Percentiles rank a stretch among this genome's conserved stretches.
Conservation (phyloP, 2,113 vertebrate species). For the Burhinus oedicnemus region DNA sequence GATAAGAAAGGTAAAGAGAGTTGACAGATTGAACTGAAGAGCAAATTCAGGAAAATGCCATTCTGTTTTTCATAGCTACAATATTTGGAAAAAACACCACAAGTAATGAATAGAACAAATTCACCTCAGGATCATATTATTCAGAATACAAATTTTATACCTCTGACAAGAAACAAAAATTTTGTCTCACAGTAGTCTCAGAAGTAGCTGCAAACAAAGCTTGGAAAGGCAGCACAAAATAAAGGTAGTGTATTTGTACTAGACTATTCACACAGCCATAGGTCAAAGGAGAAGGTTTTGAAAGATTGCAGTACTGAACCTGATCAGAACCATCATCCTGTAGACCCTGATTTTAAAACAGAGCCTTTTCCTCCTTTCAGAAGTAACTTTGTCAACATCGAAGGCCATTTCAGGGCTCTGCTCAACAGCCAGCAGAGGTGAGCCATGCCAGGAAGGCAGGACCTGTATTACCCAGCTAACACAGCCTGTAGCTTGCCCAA, state of each 20-base stretch:
- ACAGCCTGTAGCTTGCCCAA: neutral
- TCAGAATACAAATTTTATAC: neutral
- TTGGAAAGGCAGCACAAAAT: neutral
- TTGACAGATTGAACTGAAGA: neutral
- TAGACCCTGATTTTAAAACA: accelerated
- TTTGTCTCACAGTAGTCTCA: neutral
- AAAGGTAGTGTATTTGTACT: accelerated
- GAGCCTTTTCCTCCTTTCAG: neutral
- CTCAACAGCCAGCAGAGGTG: neutral
- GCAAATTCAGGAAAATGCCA: neutral
- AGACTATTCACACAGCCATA: neutral
- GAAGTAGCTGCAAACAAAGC: neutral
- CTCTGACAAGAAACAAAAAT: neutral
- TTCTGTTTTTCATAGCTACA: neutral
- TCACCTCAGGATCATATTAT: neutral
- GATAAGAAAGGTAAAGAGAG: neutral
- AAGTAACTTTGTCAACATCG: neutral
- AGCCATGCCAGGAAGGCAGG: neutral
- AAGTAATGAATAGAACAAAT: neutral
- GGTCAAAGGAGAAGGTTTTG: neutral
- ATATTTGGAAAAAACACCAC: neutral
- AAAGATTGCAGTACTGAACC: neutral
- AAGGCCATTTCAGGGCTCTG: neutral
- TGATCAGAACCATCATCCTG: neutral
- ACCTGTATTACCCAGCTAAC: neutral